Base-by-base conservation (phyloP, 2,113 vertebrate genomes). In the Elachura formosa region DNA sequence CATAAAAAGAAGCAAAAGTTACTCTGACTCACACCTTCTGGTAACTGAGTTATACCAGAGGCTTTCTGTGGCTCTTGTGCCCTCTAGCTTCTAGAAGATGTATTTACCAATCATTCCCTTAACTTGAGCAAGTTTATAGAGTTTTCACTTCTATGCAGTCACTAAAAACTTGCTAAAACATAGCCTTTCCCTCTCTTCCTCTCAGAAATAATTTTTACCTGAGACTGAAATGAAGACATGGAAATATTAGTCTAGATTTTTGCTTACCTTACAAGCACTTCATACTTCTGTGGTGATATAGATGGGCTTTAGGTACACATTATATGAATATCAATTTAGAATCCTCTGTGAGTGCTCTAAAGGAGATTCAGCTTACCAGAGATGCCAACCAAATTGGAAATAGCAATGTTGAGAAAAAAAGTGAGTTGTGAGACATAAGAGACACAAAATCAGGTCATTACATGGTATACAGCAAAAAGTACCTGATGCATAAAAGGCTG, bases 41-140 rank as follows among this genome's bases (percentile, higher is more conserved):
- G 22, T 38, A 72, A 86, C 52, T 1, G 64, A 93, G 71, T 66
- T 58, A 28, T 23, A 41, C 5, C 12, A 10, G 15, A 54, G 38
- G 45, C 93, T 95, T 96, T 87, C 75, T 83, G 45, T 84, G 77
- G 71, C 88, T 96, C 81, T 86, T 94, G 55, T 89, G 97, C 97
- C 97, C 97, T 96, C 96, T 96, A 97, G 97, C 96, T 96, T 96
- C 84, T 87, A 68, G 36, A 94, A 80, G 78, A 45, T 90, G 96
- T 22, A 96, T 95, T 94, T 94, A 80, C 66, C 68, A 75, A 25
- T 24, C 28, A 18, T 31, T 54, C 52, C 31, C 17, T 63, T 29
- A 31, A 64, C 15, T 28, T 8, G 3, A 81, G 48, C 36, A 61
- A 11, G 0, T 67, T 88, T 49, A 17, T 3, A 22, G 31, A 49